Percentiles rank a stretch among this genome's conserved stretches.
Evolutionary conservation across 2,888 invertebrate species (phyloP).

Genomic region (Pemphredon lugubris): DNA sequence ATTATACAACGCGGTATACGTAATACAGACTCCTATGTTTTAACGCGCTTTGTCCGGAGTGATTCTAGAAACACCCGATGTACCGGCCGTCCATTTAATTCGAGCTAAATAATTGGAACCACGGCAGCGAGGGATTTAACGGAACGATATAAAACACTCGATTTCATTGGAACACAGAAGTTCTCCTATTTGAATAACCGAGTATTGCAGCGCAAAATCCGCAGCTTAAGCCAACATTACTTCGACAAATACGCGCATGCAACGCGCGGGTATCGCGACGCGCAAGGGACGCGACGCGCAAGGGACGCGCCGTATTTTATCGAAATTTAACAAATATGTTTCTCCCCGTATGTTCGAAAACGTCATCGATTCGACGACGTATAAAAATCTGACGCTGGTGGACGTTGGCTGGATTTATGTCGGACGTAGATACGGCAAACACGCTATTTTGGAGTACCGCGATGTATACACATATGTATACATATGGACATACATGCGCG

Average conservation of each 20-base stretch:
- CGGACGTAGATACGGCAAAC: slow-evolving; percentile 20
- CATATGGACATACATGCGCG: background rate
- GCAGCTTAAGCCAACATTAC: slow-evolving; percentile 38
- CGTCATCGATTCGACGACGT: slow-evolving; percentile 30
- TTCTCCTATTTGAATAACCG: slow-evolving; percentile 32
- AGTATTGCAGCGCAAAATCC: slow-evolving; percentile 9
- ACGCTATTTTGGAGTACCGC: slow-evolving; percentile 33
- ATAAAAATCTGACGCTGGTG: slow-evolving; percentile 37
- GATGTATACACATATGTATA: slow-evolving; percentile 19
- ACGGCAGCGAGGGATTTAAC: slow-evolving; percentile 1
- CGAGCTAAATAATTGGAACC: slow-evolving; percentile 40
- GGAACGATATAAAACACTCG: slow-evolving; percentile 24
- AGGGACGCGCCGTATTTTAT: slow-evolving; percentile 48
- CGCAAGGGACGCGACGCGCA: slow-evolving; percentile 12
- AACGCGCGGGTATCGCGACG: too few species aligned
- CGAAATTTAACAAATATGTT: too few species aligned
- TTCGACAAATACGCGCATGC: slow-evolving; percentile 12
- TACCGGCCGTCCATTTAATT: slow-evolving; percentile 28
- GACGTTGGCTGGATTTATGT: slow-evolving; percentile 37
- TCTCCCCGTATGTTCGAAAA: slow-evolving; percentile 18
- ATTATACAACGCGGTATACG: background rate
- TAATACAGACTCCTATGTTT: background rate
- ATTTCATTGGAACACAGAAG: slow-evolving; percentile 3
- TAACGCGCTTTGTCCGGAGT: slow-evolving; percentile 14
- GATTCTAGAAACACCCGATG: slow-evolving; percentile 7